Percentiles rank a stretch among this genome's conserved stretches.
These are phyloP conservation scores for Machimus rusticus DNA, from an alignment of 2,888 invertebrate species.

Conservation along the genomic window DNA sequence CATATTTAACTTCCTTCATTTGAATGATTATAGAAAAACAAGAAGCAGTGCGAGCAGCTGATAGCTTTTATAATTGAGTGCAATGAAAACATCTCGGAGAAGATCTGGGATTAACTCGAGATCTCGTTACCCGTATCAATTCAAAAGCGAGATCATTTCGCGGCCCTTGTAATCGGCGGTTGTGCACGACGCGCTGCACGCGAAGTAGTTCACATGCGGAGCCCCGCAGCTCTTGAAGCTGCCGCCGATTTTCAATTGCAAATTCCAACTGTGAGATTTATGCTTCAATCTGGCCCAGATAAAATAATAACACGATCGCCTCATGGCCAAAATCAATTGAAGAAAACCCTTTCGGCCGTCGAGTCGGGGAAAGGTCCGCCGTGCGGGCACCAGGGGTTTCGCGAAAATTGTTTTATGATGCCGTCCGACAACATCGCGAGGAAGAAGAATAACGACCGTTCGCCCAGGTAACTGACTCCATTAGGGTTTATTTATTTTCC, in stretches of 20 bases:
- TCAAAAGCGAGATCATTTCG: neutral
- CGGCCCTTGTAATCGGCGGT: neutral
- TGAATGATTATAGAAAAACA: neutral
- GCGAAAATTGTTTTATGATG: conserved; percentile 32
- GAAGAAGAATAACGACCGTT: conserved; percentile 27
- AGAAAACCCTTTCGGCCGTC: conserved; percentile 37
- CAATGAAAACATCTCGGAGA: neutral
- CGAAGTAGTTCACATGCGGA: conserved; percentile 6
- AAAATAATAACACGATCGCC: conserved; percentile 30
- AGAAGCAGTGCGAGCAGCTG: neutral
- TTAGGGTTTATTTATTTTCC: conserved; percentile 40
- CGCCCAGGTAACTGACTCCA: conserved; percentile 32
- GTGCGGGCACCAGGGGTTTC: neutral
- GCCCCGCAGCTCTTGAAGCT: neutral
- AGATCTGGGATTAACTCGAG: neutral
- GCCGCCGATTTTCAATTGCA: conserved; percentile 36
- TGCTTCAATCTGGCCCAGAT: conserved; percentile 31
- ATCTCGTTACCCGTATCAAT: neutral
- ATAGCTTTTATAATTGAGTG: neutral
- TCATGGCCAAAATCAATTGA: conserved; percentile 36
- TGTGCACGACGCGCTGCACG: neutral
- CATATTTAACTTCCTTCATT: too few relatives aligned
- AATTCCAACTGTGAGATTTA: conserved; percentile 42
- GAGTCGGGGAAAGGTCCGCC: neutral
- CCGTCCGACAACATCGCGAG: conserved; percentile 10